phyloP scores from a whole-genome alignment of 1,140 invertebrate species.

The Megalopta genalis region DNA sequence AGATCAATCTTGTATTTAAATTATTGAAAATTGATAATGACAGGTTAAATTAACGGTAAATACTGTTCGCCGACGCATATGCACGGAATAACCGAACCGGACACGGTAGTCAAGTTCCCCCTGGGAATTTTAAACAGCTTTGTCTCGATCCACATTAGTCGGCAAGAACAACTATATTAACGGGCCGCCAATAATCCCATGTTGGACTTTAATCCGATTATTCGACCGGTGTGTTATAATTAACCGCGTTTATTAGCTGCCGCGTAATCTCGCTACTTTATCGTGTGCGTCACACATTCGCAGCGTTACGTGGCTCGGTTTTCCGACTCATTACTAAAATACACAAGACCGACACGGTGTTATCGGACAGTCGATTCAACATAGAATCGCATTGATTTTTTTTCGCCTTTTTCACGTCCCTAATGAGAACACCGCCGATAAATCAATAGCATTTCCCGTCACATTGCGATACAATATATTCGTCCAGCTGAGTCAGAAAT shows the following conservation, averaged over 20 bases:
- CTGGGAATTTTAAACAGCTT: conserved; percentile 22
- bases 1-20: too few species aligned
- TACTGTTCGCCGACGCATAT: too few species aligned
- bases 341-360: too few species aligned
- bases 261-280: conserved; percentile 47
- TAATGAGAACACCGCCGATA: background rate
- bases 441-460: background rate
- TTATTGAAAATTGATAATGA: too few species aligned
- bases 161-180: conserved; percentile 28
- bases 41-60: too few species aligned
- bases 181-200: conserved; percentile 56
- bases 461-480: conserved; percentile 1
- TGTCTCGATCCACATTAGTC: conserved; percentile 8
- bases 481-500: conserved; percentile 12
- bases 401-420: background rate
- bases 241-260: conserved; percentile 59
- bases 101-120: background rate
- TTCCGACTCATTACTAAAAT: background rate
- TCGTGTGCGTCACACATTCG: conserved; percentile 33
- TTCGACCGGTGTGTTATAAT: conserved; percentile 66
- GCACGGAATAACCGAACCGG: background rate
- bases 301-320: background rate
- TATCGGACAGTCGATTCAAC: too few species aligned
- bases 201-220: conserved; percentile 69
- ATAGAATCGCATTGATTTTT: background rate